Evolutionary conservation across 2,113 vertebrate species (phyloP).

Genomic region (Lagopus leucura): DNA sequence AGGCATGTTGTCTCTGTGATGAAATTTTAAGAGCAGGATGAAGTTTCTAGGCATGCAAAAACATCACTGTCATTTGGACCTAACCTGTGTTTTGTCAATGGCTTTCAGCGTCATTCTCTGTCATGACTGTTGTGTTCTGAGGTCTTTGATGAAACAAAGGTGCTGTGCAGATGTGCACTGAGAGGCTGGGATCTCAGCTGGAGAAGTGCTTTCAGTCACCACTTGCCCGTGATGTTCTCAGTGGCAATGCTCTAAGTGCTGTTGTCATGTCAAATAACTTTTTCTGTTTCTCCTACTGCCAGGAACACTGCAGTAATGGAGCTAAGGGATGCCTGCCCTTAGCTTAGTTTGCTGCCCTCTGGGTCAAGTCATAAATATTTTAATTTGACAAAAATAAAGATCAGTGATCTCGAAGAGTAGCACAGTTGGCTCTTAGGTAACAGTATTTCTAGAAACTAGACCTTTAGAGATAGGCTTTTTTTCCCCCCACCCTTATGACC

Average conservation of each 20-base stretch:
- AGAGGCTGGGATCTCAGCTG: not conserved
- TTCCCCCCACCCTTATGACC: too few species aligned
- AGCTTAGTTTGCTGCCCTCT: not conserved
- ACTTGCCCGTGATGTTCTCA: not conserved
- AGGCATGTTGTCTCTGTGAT: not conserved
- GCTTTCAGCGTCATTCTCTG: not conserved
- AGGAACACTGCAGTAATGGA: not conserved
- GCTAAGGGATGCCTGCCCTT: not conserved
- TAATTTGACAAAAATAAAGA: not conserved
- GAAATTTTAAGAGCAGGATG: not conserved
- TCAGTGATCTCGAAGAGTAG: not conserved
- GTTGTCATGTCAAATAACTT: not conserved
- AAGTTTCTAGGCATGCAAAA: not conserved
- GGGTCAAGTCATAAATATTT: not conserved
- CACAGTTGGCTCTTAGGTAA: not conserved
- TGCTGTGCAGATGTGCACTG: accelerated
- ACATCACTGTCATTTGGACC: not conserved
- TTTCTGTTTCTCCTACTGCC: not conserved
- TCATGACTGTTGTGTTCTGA: not conserved
- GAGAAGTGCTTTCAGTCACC: not conserved
- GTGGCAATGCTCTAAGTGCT: not conserved
- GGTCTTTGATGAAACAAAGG: not conserved
- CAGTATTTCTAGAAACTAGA: not conserved
- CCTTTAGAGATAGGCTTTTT: not conserved
- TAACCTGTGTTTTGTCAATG: not conserved